phyloP scores from a whole-genome alignment of 2,888 invertebrate species.

The Pomacea canaliculata region DNA sequence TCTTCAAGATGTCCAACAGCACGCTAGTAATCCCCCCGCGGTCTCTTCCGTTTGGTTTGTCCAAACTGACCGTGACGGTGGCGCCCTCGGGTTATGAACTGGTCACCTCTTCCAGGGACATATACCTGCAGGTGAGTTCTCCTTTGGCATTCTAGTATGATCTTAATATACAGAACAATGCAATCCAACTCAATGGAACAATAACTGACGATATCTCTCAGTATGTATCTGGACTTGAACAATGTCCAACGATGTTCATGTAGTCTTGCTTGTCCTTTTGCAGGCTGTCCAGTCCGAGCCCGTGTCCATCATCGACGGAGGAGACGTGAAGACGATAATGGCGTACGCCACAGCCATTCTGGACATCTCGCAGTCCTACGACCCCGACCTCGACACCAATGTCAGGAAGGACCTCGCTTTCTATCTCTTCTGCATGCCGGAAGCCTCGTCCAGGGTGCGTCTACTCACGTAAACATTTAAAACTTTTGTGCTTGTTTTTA shows the following conservation, averaged over 20 bases:
- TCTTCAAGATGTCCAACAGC: constrained; percentile 37
- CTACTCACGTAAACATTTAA: neutral
- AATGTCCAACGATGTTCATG: too few relatives aligned
- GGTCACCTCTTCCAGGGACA: constrained; percentile 33
- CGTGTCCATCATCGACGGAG: constrained; percentile 48
- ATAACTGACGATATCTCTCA: too few relatives aligned
- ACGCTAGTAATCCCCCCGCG: constrained; percentile 45
- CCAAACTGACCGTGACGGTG: constrained; percentile 54
- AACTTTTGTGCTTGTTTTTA: too few relatives aligned
- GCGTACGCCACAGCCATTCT: constrained; percentile 53
- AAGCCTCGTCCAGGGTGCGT: constrained; percentile 32
- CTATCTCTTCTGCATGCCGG: constrained; percentile 57
- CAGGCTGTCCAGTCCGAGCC: constrained; percentile 50
- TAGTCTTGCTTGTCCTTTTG: neutral
- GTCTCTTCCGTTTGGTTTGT: constrained; percentile 52
- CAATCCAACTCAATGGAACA: too few relatives aligned
- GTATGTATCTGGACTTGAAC: too few relatives aligned
- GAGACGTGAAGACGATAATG: constrained; percentile 47
- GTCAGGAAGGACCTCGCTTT: constrained; percentile 54
- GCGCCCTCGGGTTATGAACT: constrained; percentile 46
- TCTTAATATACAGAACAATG: too few relatives aligned
- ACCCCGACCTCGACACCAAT: constrained; percentile 51
- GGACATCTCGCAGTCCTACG: constrained; percentile 49
- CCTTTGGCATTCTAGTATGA: too few relatives aligned
- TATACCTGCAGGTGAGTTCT: constrained; percentile 41